Base-by-base conservation (phyloP, 2,113 vertebrate species). In the Reinhardtius hippoglossoides region DNA sequence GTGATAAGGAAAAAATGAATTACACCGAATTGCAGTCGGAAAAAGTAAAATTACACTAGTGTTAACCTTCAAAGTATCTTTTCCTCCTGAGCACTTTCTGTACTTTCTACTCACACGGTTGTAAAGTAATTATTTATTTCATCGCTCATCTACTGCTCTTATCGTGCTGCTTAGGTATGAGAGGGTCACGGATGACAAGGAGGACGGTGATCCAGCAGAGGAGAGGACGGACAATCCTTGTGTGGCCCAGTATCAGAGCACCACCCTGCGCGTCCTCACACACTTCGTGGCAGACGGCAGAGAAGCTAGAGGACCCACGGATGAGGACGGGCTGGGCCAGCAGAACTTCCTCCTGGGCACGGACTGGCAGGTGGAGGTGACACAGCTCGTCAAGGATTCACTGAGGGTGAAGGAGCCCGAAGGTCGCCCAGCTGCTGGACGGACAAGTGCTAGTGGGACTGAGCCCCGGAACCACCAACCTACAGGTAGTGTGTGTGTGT, bases 301-400 rank as follows among this genome's bases (percentile, higher is more conserved):
- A 23, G 87, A 87, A 23, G 70, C 42, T 0, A 63, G 27, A 80
- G 87, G 81, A 9, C 55, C 46, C 2, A 66, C 90, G 1, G 87
- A 94, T 0, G 94, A 95, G 9, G 92, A 88, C 0, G 71, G 16
- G 84, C 92, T 90, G 82, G 95, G 93, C 0, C 96, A 96, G 82
- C 94, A 90, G 2, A 94, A 85, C 71, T 95, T 95, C 87, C 89
- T 98, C 82, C 91, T 99, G 40, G 94, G 96, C 5, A 95, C 95
- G 0, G 95, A 97, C 50, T 98, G 97, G 97, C 97, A 98, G 82
- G 93, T 97, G 9, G 98, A 99, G 64, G 93, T 99, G 82, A 98
- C 96, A 0, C 95, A 96, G 56, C 86, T 99, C 82, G 97, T 99
- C 1, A 91, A 82, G 18, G 95, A 97, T 66, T 97, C 94, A 52